Base-by-base conservation (phyloP, 2,113 vertebrate genomes). In the Myocastor coypus region DNA sequence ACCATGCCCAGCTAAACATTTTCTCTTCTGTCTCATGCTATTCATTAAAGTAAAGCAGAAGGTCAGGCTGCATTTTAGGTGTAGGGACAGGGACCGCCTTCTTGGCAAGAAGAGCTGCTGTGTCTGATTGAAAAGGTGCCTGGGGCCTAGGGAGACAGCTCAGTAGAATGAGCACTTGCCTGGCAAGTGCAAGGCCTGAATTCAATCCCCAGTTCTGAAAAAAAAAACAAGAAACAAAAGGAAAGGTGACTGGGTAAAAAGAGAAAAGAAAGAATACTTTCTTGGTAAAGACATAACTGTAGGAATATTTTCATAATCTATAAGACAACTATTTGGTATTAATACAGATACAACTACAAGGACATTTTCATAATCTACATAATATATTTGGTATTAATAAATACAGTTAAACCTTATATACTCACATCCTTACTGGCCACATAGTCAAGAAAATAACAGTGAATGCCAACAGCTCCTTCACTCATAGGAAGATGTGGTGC, bases 41-140 rank as follows among this genome's bases (percentile, higher is more conserved):
- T 61, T 87, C n/a, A 63, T 92, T 55, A 95, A 89, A 95, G n/a
- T 57, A 87, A 89, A 63, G 78, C 69, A 88, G 40, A 63, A 46
- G 13, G 9, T 42, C 57, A 89, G 22, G 28, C 55, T 11, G 88
- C n/a, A 40, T 8, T 66, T 83, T 77, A 37, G 34, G n/a, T 6
- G 9, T 22, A 0, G 30, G 16, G 37, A 71, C 68, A 90, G 59
- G 82, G 50, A 57, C 24, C 3, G 32, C 37, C 0, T 78, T 89
- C 69, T 55, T 84, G 40, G 26, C 19, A 77, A 59, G 34, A 61
- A 34, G n/a, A 69, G 1, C 24, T 73, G 22, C 59, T 68, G 69
- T 85, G 34, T 82, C 55, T 42, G 17, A 61, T 61, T 55, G 46
- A 34, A 77, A 42, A 94, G 32, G 1, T 0, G 37, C 32, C 52